phyloP scores from a whole-genome alignment of 2,113 vertebrate species.

The Girardinichthys multiradiatus region DNA sequence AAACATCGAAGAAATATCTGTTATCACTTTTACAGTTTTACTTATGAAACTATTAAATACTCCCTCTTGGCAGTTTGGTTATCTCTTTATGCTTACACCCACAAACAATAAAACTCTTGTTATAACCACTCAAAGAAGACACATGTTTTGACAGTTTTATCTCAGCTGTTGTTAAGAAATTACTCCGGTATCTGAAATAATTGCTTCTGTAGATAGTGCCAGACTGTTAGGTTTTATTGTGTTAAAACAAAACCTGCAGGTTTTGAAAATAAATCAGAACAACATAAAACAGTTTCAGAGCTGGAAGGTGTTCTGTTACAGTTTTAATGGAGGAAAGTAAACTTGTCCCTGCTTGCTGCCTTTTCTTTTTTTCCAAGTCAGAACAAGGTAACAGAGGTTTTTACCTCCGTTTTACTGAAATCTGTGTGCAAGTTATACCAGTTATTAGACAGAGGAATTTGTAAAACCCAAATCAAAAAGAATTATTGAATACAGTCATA shows the following conservation, averaged over 20 bases:
- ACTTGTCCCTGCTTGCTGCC: background rate
- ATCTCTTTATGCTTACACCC: background rate
- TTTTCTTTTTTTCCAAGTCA: background rate
- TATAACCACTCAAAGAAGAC: constrained; percentile 1
- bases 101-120: constrained; percentile 1
- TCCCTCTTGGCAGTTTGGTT: background rate
- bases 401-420: no score
- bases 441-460: no score
- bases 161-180: constrained; percentile 6
- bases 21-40: background rate
- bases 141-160: constrained; percentile 4
- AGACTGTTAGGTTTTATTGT: background rate
- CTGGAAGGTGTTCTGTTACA: background rate
- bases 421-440: no score
- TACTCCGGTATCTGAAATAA: background rate
- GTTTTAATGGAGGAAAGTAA: background rate
- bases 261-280: background rate
- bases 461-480: no score
- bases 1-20: background rate
- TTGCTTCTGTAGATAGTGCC: background rate
- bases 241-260: background rate
- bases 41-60: background rate
- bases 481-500: no score
- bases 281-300: background rate
- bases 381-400: background rate